phyloP scores from a whole-genome alignment of 2,113 vertebrate genomes.

The Gymnocephalus cernua region DNA sequence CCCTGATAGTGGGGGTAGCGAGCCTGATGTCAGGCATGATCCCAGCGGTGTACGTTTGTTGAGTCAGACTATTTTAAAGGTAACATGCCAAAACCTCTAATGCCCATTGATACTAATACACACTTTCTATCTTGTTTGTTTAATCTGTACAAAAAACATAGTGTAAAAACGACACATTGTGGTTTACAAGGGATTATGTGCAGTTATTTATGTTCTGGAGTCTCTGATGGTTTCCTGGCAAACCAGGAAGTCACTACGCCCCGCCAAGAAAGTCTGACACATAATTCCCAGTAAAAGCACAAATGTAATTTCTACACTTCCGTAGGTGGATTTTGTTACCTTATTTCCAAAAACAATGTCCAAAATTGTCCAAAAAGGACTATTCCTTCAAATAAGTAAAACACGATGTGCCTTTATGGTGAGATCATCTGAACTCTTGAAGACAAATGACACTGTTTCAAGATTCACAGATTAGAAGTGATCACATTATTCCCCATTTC shows the following conservation, averaged over 20 bases:
- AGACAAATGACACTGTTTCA: not conserved
- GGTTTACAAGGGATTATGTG: not conserved
- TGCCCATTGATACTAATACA: not conserved
- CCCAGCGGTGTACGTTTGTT: no score
- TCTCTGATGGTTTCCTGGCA: constrained; percentile 7
- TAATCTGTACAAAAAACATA: no score
- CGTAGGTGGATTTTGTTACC: not conserved
- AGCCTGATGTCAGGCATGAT: no score
- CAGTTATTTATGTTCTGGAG: constrained; percentile 4
- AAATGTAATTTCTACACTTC: not conserved
- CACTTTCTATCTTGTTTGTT: no score
- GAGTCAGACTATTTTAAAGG: not conserved
- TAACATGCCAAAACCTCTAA: not conserved
- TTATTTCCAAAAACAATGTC: not conserved
- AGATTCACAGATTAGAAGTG: not conserved
- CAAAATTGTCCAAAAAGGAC: not conserved
- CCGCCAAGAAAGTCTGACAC: constrained; percentile 31
- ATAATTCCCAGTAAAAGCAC: constrained; percentile 21
- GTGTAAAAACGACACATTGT: not conserved
- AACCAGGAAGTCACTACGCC: constrained; percentile 9
- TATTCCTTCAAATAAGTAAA: not conserved
- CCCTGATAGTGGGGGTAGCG: no score
- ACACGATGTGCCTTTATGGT: not conserved
- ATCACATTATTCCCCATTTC: not conserved
- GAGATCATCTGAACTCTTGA: not conserved